Conservation (phyloP, 2,797 vertebrate species). For the Syndactyla subalaris region DNA sequence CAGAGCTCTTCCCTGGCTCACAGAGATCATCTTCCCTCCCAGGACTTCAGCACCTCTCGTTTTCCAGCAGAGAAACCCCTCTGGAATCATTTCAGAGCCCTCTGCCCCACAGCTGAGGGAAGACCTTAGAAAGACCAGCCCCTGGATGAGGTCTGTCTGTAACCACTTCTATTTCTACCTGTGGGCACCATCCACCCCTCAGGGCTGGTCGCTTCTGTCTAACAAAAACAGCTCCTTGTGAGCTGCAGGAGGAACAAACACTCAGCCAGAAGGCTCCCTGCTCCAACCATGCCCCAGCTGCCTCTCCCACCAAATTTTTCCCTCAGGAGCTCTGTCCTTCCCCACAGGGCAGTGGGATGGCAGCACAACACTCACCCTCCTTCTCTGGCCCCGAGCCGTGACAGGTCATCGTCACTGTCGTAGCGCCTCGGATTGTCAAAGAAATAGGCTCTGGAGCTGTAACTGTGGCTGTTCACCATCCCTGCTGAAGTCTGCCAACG, state of each 20-base stretch:
- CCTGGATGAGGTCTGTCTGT: background rate
- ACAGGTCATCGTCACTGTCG: slow-evolving; percentile 94
- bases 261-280: background rate
- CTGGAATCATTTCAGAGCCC: background rate
- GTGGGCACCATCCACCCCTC: background rate
- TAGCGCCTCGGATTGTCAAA: slow-evolving; percentile 96
- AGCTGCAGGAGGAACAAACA: background rate
- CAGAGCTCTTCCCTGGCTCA: background rate
- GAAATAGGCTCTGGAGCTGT: slow-evolving; percentile 94
- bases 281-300: background rate
- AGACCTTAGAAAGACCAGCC: background rate
- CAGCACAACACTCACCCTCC: slow-evolving; percentile 62
- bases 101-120: background rate
- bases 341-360: background rate
- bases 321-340: background rate
- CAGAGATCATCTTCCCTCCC: background rate
- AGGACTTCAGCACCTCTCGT: background rate
- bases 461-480: slow-evolving; percentile 94
- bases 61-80: background rate
- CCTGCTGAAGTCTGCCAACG: slow-evolving; percentile 84
- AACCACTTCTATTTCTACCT: background rate
- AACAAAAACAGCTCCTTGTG: background rate
- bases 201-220: background rate
- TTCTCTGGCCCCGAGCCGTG: slow-evolving; percentile 85
- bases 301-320: accelerated